A percentile compares a stretch with the other conserved stretches of the same genome.
phyloP scores from a whole-genome alignment of 2,797 vertebrate species.

The Philypnodon macrostomus region DNA sequence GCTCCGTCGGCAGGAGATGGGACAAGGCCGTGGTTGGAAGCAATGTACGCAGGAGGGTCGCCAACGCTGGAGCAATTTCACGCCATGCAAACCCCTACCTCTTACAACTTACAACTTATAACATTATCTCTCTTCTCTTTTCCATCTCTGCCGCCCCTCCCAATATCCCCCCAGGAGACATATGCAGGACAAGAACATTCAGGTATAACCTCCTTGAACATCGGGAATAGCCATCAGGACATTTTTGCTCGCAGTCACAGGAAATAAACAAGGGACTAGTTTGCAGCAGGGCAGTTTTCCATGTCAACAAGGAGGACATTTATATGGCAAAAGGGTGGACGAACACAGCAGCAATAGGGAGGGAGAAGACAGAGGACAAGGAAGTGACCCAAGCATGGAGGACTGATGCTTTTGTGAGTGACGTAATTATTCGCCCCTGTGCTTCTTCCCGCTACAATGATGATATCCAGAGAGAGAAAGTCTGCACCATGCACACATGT shows the following conservation, averaged over 20 bases:
- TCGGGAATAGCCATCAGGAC: slow-evolving; percentile 58
- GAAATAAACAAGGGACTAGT: slow-evolving; percentile 56
- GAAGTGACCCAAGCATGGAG: slow-evolving; percentile 66
- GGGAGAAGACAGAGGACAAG: slow-evolving; percentile 35
- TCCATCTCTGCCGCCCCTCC: slow-evolving; percentile 20
- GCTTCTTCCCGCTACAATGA: slow-evolving; percentile 65
- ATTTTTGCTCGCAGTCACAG: slow-evolving; percentile 45
- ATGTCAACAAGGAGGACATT: slow-evolving; percentile 70
- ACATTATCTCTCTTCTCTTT: slow-evolving; percentile 42
- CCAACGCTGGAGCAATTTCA: slow-evolving; percentile 83
- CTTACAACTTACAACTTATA: slow-evolving; percentile 59
- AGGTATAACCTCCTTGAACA: slow-evolving; percentile 66
- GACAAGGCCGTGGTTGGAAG: slow-evolving; percentile 71
- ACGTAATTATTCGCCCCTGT: slow-evolving; percentile 73
- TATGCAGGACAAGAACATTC: slow-evolving; percentile 52
- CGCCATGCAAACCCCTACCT: slow-evolving; percentile 77
- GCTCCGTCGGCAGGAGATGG: slow-evolving; percentile 63
- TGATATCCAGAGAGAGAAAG: slow-evolving; percentile 56
- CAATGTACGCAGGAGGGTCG: slow-evolving; percentile 52
- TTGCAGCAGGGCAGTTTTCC: slow-evolving; percentile 51
- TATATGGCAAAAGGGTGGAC: slow-evolving; percentile 32
- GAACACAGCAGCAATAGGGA: slow-evolving; percentile 9
- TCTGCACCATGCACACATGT: slow-evolving; percentile 41
- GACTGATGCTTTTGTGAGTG: slow-evolving; percentile 74
- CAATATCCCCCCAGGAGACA: slow-evolving; percentile 42